Base-by-base conservation (phyloP, 1,140 invertebrate species). In the Lysiphlebus fabarum region DNA sequence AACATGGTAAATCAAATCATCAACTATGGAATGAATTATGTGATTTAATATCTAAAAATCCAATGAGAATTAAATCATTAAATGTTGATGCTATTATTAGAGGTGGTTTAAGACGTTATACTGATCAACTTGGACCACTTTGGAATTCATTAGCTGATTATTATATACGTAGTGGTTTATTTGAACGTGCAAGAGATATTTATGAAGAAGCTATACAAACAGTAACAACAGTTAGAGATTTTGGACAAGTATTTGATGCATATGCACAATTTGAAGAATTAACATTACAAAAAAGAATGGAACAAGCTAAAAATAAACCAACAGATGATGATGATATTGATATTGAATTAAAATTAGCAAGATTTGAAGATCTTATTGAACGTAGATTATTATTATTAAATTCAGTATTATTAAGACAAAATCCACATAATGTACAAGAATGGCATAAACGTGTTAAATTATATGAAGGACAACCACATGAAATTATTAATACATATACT, bases 81-180 rank as follows among this genome's bases (percentile, higher is more conserved):
- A 97, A 99, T 82, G 96, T 99, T 6, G 96, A 99, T 83, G 93
- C 96, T 6, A 99, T 99, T 66, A 98, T 99, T 50, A 82, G 97
- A 69, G 95, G 97, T 68, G 98, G 97, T 6, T 82, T 99, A 43
- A 86, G 93, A 69, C 82, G 94, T 43, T 99, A 99, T 73, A 95
- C 95, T 3, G 98, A 99, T 83, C 96, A 99, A 76, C 83, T 98
- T 62, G 97, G 97, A n/a, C 90, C 95, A 67, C 81, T 99, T 44
- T 99, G 98, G 98, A 98, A 97, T 73, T 97, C 95, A 7, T 81
- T 99, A 56, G 96, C 98, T 12, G 94, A 98, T 79, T 99, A 99
- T 80, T 99, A 99, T 81, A 95, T 98, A 26, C 84, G 96, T 62
- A 95, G 93, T 75, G 94, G 95, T 47, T 82, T 99, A 57, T 99